These are phyloP conservation scores for Orchestia grillus DNA, from an alignment of 1,140 invertebrate species.

Conservation along the genomic window DNA sequence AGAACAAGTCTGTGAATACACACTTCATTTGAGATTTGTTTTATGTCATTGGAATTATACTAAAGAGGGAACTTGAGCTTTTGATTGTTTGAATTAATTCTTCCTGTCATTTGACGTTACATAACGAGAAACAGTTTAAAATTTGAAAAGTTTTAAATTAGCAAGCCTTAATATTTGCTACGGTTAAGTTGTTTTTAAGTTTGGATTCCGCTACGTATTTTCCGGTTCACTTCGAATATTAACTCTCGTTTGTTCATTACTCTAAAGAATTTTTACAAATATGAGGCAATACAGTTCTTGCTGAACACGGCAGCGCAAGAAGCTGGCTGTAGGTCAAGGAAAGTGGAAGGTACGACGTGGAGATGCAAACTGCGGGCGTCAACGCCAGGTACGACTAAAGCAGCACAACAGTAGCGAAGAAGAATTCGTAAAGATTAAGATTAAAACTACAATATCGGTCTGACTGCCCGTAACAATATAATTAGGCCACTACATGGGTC, in stretches of 20 bases:
- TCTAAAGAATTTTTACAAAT: not conserved
- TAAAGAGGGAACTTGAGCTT: not conserved
- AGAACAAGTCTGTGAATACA: too few relatives aligned
- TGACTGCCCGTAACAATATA: slow-evolving; percentile 5
- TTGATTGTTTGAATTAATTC: not conserved
- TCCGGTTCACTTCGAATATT: not conserved
- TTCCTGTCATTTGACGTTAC: not conserved
- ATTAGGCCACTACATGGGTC: not conserved
- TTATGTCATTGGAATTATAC: too few relatives aligned
- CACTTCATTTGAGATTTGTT: too few relatives aligned
- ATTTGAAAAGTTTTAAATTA: not conserved
- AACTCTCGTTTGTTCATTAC: not conserved
- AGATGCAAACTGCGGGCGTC: not conserved
- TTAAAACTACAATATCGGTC: not conserved
- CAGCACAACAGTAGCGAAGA: not conserved
- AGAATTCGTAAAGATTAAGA: not conserved
- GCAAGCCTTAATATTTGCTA: not conserved
- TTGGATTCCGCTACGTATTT: not conserved
- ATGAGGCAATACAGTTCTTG: not conserved
- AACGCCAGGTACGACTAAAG: slow-evolving; percentile 13
- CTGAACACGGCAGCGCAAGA: not conserved
- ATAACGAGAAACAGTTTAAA: not conserved
- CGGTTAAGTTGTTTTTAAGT: not conserved
- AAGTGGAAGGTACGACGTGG: too few relatives aligned
- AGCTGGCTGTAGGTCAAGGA: too few relatives aligned